Evolutionary conservation across 2,113 vertebrate species (phyloP).

Genomic region (Prionailurus viverrinus): DNA sequence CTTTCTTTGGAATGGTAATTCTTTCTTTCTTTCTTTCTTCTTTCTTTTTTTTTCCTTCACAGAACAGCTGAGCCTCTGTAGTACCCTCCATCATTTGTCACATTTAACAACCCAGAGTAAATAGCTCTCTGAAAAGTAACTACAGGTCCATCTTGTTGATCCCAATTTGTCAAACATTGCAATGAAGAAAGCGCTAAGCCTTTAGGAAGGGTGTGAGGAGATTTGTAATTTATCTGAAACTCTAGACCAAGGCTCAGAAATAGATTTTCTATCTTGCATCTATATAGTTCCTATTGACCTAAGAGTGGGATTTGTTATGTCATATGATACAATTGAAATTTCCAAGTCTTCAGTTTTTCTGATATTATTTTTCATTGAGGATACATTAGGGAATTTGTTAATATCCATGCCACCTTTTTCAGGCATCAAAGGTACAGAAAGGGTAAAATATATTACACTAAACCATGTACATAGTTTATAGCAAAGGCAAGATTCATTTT

Average conservation of each 20-base stretch:
- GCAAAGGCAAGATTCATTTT: neutral
- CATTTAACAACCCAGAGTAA: conserved; percentile 72
- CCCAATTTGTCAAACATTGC: conserved; percentile 65
- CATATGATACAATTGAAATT: conserved; percentile 10
- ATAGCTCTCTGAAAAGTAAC: conserved; percentile 70
- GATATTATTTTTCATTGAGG: neutral
- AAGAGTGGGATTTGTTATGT: neutral
- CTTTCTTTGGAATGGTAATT: conserved; percentile 67
- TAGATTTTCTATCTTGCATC: conserved; percentile 57
- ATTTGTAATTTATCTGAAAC: conserved; percentile 22
- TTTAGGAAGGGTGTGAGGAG: conserved; percentile 48
- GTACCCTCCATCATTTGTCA: conserved; percentile 46
- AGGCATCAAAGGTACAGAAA: neutral
- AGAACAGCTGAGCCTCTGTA: conserved; percentile 60
- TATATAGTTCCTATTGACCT: conserved; percentile 30
- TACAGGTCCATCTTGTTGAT: conserved; percentile 53
- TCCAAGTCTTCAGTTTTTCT: neutral
- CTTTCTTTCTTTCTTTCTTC: neutral
- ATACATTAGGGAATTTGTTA: conserved; percentile 10
- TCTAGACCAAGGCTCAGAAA: neutral
- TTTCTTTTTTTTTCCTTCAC: neutral
- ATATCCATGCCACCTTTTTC: neutral
- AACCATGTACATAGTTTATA: neutral
- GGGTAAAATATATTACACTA: neutral
- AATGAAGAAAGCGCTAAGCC: conserved; percentile 24